These are phyloP conservation scores for Parnassius orleans DNA, from an alignment of 2,888 invertebrate species.

Conservation along the genomic window DNA sequence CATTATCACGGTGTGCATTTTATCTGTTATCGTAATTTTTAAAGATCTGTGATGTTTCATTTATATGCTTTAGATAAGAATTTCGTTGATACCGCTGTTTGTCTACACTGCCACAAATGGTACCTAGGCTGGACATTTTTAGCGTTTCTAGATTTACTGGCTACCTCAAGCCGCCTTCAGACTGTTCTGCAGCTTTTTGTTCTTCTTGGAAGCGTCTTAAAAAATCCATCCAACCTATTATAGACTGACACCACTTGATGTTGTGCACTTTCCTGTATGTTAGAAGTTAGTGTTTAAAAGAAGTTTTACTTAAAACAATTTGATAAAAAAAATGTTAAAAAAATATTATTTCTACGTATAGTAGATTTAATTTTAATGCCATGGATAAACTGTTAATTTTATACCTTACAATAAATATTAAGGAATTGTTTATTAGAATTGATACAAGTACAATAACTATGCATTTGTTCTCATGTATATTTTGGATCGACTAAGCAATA, in stretches of 20 bases:
- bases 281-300: constrained; percentile 54
- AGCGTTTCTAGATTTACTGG: constrained; percentile 7
- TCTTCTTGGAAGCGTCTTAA: constrained; percentile 45
- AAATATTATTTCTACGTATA: constrained; percentile 38
- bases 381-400: constrained; percentile 48
- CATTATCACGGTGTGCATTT: constrained; percentile 48
- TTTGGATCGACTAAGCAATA: constrained; percentile 76
- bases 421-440: constrained; percentile 67
- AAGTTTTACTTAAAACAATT: constrained; percentile 39
- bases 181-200: constrained; percentile 44
- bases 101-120: constrained; percentile 46
- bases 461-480: constrained; percentile 62
- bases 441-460: constrained; percentile 60
- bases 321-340: constrained; percentile 48
- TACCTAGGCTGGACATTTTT: constrained; percentile 25
- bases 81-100: constrained; percentile 31
- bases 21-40: constrained; percentile 57
- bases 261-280: constrained; percentile 75
- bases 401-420: constrained; percentile 39
- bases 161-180: constrained; percentile 25
- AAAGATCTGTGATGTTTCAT: constrained; percentile 73
- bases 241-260: constrained; percentile 79
- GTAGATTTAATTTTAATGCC: constrained; percentile 53
- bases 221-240: constrained; percentile 78
- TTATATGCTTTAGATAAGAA: constrained; percentile 53